Evolutionary conservation across 2,888 invertebrate species (phyloP), one percentile per base, ranked within the genome.

Genomic region (Lapara coniferarum): DNA sequence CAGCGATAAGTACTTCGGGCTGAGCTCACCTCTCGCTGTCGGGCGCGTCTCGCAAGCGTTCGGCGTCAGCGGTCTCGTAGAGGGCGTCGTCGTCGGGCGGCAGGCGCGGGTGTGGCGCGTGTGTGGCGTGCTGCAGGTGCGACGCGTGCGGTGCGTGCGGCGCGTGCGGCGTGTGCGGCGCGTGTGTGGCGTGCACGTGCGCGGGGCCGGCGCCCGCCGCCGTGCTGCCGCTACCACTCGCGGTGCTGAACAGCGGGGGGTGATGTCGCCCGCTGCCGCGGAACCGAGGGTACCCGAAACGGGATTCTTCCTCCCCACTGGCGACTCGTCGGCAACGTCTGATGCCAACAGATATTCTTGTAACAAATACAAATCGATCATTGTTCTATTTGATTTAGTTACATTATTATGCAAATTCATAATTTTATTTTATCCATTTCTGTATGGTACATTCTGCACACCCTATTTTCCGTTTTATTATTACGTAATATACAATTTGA

Each of bases 21-120:
- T 66, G 49, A 72, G 85, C 94, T 95, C 95, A 97, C 97, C 97
- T 97, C 95, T 97, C 97, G 92, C 97, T 97, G 89, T 97, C 97
- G 79, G 97, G 97, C 76, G 97, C 97, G 93, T 97, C 97, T 75
- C 96, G 91, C 70, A 93, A 84, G 71, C 95, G 96, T 85, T 96
- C 96, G 71, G 96, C 95, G 89, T 96, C 96, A 78, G 97, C 97
- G 83, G 97, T 97, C 94, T 97, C 97, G 90, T 97, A 97, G 83
- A 97, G 96, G 86, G 97, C 97, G 90, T 97, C 97, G 85, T 97
- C 97, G 86, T 97, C 97, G 77, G 95, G 93, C 74, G 88, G 86
- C 49, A 79, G 82, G 66, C 87, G 85, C 96, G 85, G 93, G 88
- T 82, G 88, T 76, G 81, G 82, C 71, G 78, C 89, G 82, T 88